phyloP scores from a whole-genome alignment of 2,888 invertebrate genomes.

The Trissolcus japonicus region DNA sequence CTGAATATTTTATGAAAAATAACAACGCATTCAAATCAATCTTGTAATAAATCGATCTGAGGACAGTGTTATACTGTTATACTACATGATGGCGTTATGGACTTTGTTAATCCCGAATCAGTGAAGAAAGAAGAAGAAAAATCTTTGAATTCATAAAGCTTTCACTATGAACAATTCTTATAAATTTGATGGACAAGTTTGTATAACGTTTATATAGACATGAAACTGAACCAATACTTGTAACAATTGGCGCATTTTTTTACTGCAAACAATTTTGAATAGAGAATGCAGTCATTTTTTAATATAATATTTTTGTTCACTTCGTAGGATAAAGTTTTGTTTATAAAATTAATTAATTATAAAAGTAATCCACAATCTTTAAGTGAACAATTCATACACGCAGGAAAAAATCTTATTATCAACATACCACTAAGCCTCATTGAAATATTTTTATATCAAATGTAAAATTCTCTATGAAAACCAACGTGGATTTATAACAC shows the following conservation, averaged over 20 bases:
- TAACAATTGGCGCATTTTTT: constrained; percentile 27
- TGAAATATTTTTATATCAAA: background rate
- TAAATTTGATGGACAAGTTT: constrained; percentile 70
- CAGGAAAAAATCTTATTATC: background rate
- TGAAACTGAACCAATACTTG: constrained; percentile 60
- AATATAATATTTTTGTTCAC: background rate
- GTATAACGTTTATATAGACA: constrained; percentile 59
- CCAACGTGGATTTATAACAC: background rate
- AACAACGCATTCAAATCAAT: constrained; percentile 60
- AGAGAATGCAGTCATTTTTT: constrained; percentile 6
- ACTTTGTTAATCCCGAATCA: too few species aligned
- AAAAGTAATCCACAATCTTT: background rate
- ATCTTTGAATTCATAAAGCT: constrained; percentile 69
- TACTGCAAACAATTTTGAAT: constrained; percentile 21
- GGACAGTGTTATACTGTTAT: too few species aligned
- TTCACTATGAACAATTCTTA: constrained; percentile 70
- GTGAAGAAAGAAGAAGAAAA: too few species aligned
- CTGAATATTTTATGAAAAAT: constrained; percentile 29
- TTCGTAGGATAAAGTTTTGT: background rate
- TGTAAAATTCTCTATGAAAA: background rate
- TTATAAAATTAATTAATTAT: background rate
- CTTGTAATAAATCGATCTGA: too few species aligned
- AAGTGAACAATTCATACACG: constrained; percentile 1
- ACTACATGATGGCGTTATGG: too few species aligned
- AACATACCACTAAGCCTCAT: background rate